Percentiles rank a stretch among this genome's conserved stretches.
phyloP scores from a whole-genome alignment of 1,140 invertebrate genomes.

The Phthorimaea operculella region DNA sequence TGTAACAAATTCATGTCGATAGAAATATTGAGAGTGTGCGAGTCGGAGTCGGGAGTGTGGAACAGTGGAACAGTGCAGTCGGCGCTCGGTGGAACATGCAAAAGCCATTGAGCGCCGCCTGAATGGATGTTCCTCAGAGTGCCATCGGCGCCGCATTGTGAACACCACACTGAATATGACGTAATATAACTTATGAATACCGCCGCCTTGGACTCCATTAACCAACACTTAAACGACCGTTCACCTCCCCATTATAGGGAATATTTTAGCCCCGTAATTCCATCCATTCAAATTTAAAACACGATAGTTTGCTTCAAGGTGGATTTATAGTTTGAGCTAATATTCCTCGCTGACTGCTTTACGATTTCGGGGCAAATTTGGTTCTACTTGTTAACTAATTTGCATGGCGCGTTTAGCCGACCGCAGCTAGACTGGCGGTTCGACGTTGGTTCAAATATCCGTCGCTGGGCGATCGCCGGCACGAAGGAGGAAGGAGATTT shows the following conservation, averaged over 20 bases:
- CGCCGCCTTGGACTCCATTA: slow-evolving; percentile 1
- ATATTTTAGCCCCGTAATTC: too few species aligned
- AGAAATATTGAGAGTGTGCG: background rate
- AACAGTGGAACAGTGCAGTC: background rate
- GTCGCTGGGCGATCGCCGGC: too few species aligned
- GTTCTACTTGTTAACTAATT: too few species aligned
- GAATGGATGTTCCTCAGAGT: slow-evolving; percentile 4
- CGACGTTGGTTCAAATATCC: too few species aligned
- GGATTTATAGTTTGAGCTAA: background rate
- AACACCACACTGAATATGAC: background rate
- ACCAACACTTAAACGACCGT: background rate
- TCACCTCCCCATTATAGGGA: too few species aligned
- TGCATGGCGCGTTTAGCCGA: too few species aligned
- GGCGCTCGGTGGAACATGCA: slow-evolving; percentile 4
- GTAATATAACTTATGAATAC: slow-evolving; percentile 1
- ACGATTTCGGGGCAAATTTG: too few species aligned
- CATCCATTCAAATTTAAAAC: background rate
- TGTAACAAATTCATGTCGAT: slow-evolving; percentile 1
- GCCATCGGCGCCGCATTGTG: background rate
- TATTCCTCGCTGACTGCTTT: too few species aligned
- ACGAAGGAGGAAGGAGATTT: background rate
- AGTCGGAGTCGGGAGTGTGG: background rate
- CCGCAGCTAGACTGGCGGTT: too few species aligned
- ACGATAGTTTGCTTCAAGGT: background rate
- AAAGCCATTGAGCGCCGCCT: slow-evolving; percentile 1